Base-by-base conservation (phyloP, 2,797 vertebrate genomes). In the Odontamblyopus rebecca region DNA sequence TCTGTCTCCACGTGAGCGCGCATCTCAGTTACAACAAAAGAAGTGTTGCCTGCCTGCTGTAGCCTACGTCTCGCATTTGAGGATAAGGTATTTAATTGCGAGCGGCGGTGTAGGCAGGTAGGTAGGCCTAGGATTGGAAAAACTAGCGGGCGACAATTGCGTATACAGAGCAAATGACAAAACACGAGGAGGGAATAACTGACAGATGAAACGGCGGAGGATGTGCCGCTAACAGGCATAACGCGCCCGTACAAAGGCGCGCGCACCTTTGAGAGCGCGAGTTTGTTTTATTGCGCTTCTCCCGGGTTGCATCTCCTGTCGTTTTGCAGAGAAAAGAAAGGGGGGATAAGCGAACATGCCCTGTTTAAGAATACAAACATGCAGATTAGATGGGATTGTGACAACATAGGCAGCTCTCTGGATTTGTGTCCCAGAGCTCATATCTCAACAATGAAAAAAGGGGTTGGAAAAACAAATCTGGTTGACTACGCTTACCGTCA, bases 161-260 rank as follows among this genome's bases (percentile, higher is more conserved):
- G 86, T 92, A 87, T 87, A 87, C 87, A 84, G 85, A 87, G 77
- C 79, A 61, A 91, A 86, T 95, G 94, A 94, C 94, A 95, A 93
- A 87, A 91, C 86, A 80, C 86, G 89, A 90, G 92, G 92, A 89
- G 83, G 89, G 90, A 68, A 90, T 91, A 93, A 95, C 76, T 95
- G 95, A 95, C 94, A 95, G 93, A 95, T 95, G 86, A 96, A 95
- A 96, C 92, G 91, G 85, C 88, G 85, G 91, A 81, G 89, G 88
- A 89, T 86, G 87, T 88, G 88, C 93, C 87, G 91, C 93, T 93
- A 94, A 93, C 91, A 93, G 94, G 93, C 93, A 92, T 94, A 87
- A 91, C 85, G 87, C 90, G 87, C 75, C 82, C 81, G 83, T 94
- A 94, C 93, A 94, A 94, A 95, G 94, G 85, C 91, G 76, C 81